Evolutionary conservation across 2,888 invertebrate genomes (phyloP).

Genomic region (Galerucella calmariensis): DNA sequence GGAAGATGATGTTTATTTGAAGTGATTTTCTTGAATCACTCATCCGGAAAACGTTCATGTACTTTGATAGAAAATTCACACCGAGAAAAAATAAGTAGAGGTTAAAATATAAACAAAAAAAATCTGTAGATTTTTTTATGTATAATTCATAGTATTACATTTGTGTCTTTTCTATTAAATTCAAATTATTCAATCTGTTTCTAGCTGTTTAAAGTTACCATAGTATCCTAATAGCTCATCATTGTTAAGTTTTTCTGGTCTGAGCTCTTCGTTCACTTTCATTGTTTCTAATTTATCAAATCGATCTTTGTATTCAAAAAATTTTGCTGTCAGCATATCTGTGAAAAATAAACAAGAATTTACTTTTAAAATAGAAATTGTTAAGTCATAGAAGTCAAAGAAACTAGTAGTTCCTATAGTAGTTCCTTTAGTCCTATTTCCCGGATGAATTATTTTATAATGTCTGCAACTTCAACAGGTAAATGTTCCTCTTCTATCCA

Average conservation of each 20-base stretch:
- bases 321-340: background rate
- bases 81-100: no score
- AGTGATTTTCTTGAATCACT: constrained; percentile 7
- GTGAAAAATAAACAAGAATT: background rate
- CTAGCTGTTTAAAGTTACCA: background rate
- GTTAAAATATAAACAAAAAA: no score
- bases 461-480: no score
- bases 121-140: no score
- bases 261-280: background rate
- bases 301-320: background rate
- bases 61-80: background rate
- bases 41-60: background rate
- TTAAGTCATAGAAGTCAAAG: no score
- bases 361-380: no score
- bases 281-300: constrained; percentile 5
- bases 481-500: no score
- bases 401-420: no score
- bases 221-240: background rate
- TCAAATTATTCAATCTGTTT: background rate
- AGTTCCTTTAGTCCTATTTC: no score
- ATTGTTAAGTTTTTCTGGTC: background rate
- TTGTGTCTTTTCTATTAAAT: no score
- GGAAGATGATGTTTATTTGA: constrained; percentile 3
- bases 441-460: no score
- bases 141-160: no score